Evolutionary conservation across 2,113 vertebrate species (phyloP), one percentile per base, ranked within the genome.

Genomic region (Bungarus multicinctus): DNA sequence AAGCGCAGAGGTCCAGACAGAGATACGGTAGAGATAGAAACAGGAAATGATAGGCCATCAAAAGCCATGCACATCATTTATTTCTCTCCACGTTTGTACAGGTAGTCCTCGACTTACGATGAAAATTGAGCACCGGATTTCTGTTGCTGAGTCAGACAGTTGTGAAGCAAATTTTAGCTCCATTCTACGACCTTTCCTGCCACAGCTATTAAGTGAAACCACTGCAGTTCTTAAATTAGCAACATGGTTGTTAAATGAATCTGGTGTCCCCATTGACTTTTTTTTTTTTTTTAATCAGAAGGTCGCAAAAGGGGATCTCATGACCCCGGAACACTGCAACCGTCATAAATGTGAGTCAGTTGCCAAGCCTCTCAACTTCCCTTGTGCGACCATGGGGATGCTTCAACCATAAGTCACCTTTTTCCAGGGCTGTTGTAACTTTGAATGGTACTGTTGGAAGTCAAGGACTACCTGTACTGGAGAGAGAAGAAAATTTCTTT

Each of bases 321-420:
- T 64, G 4, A 30, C 4, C 27, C 9, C 3, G 1, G 11, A 30
- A n/a, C 30, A 16, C 4, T 0, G 30, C 64, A 69, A n/a, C 64
- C 2, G 2, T 11, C 30, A 69, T 69, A 69, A 69, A 60, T 10
- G 10, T n/a, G 58, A 60, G 11, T 64, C 30, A n/a, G 4, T 64
- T n/a, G 60, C 11, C 11, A 4, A 64, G 60, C 60, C 4, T 14
- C 27, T 64, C 27, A 64, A n/a, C 60, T n/a, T 64, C n/a, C 4
- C 30, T n/a, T 2, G 0, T 69, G 30, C 2, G 30, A 16, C 12
- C 0, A 9, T 69, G 60, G 60, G 30, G 27, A n/a, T 69, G 12
- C 30, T 69, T n/a, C 64, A 69, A 69, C 2, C 12, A 1, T 16
- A 69, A 69, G 12, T 69, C 64, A 69, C 64, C 30, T n/a, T 69